phyloP scores from a whole-genome alignment of 2,797 vertebrate species.

The Hoplostethus atlanticus region DNA sequence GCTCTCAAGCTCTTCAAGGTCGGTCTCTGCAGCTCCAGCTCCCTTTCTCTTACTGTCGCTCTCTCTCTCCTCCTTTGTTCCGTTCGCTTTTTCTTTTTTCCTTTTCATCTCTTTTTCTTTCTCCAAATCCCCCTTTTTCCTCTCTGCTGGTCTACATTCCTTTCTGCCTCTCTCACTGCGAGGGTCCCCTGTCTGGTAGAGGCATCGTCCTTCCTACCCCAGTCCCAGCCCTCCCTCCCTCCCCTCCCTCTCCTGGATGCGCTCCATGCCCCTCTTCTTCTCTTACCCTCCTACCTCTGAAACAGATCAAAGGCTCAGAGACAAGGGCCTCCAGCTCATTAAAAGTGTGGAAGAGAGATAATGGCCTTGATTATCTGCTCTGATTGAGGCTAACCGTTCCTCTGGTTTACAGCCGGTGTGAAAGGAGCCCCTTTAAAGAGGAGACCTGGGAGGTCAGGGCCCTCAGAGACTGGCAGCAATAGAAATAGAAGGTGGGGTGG shows the following conservation, averaged over 20 bases:
- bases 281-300: slow-evolving; percentile 28
- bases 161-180: slow-evolving; percentile 16
- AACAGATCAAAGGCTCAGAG: slow-evolving; percentile 68
- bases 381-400: slow-evolving; percentile 70
- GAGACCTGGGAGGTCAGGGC: slow-evolving; percentile 67
- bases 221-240: slow-evolving; percentile 13
- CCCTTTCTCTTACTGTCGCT: not conserved
- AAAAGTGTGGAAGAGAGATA: slow-evolving; percentile 75
- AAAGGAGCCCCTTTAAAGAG: slow-evolving; percentile 51
- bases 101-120: slow-evolving; percentile 39
- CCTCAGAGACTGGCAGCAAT: slow-evolving; percentile 58
- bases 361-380: slow-evolving; percentile 77
- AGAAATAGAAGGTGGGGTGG: slow-evolving; percentile 40
- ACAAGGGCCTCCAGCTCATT: slow-evolving; percentile 70
- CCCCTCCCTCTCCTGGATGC: slow-evolving; percentile 35
- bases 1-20: slow-evolving; percentile 95
- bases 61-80: slow-evolving; percentile 5
- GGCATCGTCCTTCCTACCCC: slow-evolving; percentile 40
- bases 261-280: slow-evolving; percentile 22
- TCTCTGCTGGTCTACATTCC: not conserved
- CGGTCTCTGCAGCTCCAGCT: slow-evolving; percentile 30
- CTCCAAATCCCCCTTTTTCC: slow-evolving; percentile 6
- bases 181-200: slow-evolving; percentile 48
- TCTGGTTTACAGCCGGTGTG: slow-evolving; percentile 55
- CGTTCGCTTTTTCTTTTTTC: slow-evolving; percentile 15